Conservation (phyloP, 2,797 vertebrate genomes). For the Austrolebias charrua region DNA sequence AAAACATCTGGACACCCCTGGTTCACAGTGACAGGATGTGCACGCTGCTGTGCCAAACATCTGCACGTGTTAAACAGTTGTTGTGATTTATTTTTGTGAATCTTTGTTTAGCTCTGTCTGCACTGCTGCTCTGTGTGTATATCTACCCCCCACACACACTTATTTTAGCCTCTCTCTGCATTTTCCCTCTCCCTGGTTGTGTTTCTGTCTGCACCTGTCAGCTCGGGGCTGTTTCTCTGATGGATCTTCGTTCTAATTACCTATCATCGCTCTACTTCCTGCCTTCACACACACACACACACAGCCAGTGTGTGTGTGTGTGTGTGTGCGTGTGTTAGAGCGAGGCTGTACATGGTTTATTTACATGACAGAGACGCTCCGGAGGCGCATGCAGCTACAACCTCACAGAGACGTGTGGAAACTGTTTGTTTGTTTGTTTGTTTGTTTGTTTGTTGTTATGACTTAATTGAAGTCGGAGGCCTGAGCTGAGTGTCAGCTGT, state of each 20-base stretch:
- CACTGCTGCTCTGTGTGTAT: too few species aligned
- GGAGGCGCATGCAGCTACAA: constrained; percentile 22
- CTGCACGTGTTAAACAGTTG: too few species aligned
- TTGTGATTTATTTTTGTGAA: too few species aligned
- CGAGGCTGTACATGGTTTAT: constrained; percentile 33
- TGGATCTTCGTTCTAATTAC: constrained; percentile 59
- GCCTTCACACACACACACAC: constrained; percentile 17
- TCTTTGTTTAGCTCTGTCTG: too few species aligned
- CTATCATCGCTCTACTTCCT: constrained; percentile 54
- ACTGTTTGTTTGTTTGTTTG: background rate
- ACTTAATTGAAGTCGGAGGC: constrained; percentile 17
- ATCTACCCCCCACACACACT: constrained; percentile 6
- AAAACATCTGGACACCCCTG: too few species aligned
- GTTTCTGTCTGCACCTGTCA: constrained; percentile 31
- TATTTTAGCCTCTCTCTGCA: constrained; percentile 17
- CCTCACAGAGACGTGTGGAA: background rate
- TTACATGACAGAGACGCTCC: constrained; percentile 46
- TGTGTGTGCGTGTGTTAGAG: constrained; percentile 27
- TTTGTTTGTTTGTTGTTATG: background rate
- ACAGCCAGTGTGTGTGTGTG: constrained; percentile 23
- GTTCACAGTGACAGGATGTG: too few species aligned
- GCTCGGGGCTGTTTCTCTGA: constrained; percentile 39
- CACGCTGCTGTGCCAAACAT: too few species aligned
- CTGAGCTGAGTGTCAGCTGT: constrained; percentile 1
- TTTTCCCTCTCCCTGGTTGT: constrained; percentile 11